Conservation (phyloP, 2,797 vertebrate genomes). For the Enteromius viviparus region DNA sequence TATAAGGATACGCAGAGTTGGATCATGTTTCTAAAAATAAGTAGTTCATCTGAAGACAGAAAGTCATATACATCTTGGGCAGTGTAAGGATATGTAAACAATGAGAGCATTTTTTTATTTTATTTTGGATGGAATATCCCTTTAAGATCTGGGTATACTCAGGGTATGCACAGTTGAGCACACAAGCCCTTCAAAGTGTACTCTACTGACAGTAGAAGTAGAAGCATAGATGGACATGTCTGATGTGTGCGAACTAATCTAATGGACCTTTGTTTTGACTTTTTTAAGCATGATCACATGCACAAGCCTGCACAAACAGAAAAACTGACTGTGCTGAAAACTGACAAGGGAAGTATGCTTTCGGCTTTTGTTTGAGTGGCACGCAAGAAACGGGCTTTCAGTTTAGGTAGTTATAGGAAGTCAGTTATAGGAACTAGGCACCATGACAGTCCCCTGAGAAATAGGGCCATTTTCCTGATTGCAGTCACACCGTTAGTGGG, state of each 20-base stretch:
- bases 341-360: neutral
- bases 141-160: neutral
- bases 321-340: neutral
- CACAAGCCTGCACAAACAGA: neutral
- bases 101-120: neutral
- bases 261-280: neutral
- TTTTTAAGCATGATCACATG: neutral
- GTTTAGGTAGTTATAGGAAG: neutral
- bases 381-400: neutral
- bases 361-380: neutral
- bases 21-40: neutral
- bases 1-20: neutral
- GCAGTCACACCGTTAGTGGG: neutral
- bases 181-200: neutral
- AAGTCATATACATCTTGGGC: neutral
- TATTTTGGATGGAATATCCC: neutral
- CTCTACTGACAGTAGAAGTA: too few relatives aligned
- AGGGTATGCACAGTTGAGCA: neutral
- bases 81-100: neutral
- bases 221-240: neutral
- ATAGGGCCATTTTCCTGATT: neutral
- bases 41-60: neutral
- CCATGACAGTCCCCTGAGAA: neutral
- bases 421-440: neutral
- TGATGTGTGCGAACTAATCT: neutral